Percentiles rank a stretch among this genome's conserved stretches.
These are phyloP conservation scores for Neotoxoptera formosana DNA, from an alignment of 1,140 invertebrate genomes.

Conservation along the genomic window DNA sequence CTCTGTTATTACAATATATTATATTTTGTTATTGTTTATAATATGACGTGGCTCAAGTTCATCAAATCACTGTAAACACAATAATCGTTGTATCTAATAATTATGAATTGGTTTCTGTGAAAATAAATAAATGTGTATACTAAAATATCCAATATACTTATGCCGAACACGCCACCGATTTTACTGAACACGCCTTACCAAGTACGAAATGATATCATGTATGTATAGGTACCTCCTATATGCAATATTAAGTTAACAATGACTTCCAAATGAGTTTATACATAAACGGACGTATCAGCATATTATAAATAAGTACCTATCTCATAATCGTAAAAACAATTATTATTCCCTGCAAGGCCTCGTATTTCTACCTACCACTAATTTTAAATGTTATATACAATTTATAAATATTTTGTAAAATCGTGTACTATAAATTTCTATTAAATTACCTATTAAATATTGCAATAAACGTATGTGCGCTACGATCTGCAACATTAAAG, in stretches of 20 bases:
- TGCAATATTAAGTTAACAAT: background rate
- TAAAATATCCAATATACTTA: background rate
- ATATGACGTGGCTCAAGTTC: background rate
- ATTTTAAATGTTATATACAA: background rate
- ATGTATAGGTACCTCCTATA: background rate
- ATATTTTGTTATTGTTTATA: background rate
- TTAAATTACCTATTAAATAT: too few relatives aligned
- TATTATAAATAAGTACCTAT: background rate
- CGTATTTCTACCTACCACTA: background rate
- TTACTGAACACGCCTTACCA: background rate
- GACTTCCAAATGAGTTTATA: background rate
- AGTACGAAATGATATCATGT: too few relatives aligned
- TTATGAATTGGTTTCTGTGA: background rate
- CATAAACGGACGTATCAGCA: background rate
- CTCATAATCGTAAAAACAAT: background rate
- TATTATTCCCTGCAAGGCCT: too few relatives aligned
- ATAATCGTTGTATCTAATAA: background rate
- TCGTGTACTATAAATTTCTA: too few relatives aligned
- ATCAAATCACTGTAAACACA: background rate
- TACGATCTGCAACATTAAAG: constrained; percentile 55
- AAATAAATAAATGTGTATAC: background rate
- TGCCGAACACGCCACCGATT: too few relatives aligned
- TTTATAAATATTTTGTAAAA: too few relatives aligned
- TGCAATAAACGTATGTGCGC: background rate
- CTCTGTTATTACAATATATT: too few relatives aligned